Conservation (phyloP, 2,113 vertebrate species). For the Pteronura brasiliensis region DNA sequence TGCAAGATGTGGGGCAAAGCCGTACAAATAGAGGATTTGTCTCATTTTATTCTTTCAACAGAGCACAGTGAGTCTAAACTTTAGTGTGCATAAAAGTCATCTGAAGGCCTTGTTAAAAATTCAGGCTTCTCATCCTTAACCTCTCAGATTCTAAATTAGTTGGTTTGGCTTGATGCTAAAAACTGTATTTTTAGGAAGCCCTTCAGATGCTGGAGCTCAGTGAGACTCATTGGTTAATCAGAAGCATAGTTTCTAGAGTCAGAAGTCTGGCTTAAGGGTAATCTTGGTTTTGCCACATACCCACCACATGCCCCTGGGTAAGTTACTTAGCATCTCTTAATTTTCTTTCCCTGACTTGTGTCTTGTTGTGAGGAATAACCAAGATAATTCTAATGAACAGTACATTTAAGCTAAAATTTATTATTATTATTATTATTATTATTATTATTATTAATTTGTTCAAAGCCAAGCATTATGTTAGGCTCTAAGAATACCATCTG, state of each 20-base stretch:
- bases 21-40: background rate
- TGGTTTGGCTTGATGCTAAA: conserved; percentile 7
- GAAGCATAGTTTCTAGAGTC: background rate
- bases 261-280: background rate
- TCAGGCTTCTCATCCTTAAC: background rate
- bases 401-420: background rate
- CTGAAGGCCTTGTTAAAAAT: background rate
- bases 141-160: background rate
- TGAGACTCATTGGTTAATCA: background rate
- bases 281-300: background rate
- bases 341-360: conserved; percentile 8
- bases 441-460: background rate
- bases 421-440: background rate
- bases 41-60: background rate
- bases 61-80: background rate
- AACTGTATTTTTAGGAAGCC: background rate
- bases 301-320: background rate
- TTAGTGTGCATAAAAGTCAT: background rate
- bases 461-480: conserved; percentile 33
- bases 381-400: conserved; percentile 21
- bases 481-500: background rate
- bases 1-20: background rate
- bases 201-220: background rate
- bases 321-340: conserved; percentile 6
- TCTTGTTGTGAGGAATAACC: conserved; percentile 11